These are phyloP conservation scores for Ceyx cyanopectus DNA, from an alignment of 2,113 vertebrate species.

Conservation along the genomic window DNA sequence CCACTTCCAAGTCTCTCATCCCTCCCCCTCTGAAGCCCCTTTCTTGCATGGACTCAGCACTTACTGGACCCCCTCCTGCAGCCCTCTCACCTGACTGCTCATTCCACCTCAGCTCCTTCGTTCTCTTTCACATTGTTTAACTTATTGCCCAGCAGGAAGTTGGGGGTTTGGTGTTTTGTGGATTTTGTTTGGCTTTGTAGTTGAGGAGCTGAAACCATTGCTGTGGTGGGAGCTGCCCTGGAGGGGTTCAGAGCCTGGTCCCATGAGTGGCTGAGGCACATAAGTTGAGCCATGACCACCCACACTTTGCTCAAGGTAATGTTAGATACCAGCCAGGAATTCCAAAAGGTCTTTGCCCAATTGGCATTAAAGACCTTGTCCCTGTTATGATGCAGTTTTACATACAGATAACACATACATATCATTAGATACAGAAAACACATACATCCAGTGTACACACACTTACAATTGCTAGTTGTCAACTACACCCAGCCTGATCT, in stretches of 20 bases:
- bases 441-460: no score
- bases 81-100: background rate
- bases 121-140: background rate
- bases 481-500: background rate
- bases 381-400: no score
- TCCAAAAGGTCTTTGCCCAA: background rate
- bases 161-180: rapidly evolving
- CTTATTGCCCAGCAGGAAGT: background rate
- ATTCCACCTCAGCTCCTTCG: rapidly evolving
- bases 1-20: background rate
- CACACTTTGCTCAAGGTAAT: background rate
- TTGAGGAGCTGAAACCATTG: background rate
- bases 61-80: background rate
- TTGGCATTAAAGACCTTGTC: background rate
- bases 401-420: no score
- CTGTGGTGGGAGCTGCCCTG: background rate
- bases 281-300: background rate
- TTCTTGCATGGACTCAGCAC: background rate
- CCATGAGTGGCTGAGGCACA: background rate
- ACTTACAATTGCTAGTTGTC: background rate
- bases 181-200: background rate
- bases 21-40: background rate
- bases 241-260: background rate
- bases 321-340: background rate
- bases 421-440: no score